Conservation (phyloP, 2,888 invertebrate genomes). For the Seira musarum region DNA sequence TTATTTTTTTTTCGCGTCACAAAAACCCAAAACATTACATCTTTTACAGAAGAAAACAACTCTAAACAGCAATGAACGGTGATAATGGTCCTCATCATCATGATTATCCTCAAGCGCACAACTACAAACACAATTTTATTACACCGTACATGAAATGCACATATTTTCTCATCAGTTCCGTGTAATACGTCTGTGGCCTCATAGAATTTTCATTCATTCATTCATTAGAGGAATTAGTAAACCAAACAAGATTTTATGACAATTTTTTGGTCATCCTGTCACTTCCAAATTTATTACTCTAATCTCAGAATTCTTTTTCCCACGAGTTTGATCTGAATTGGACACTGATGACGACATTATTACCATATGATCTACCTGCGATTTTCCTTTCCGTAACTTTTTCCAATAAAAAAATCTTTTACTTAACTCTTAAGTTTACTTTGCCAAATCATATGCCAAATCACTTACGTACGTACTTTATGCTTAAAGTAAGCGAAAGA, state of each 20-base stretch:
- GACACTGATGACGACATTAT: too few relatives aligned
- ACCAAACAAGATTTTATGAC: conserved; percentile 32
- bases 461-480: too few relatives aligned
- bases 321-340: neutral
- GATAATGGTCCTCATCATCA: neutral
- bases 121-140: neutral
- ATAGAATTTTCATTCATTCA: conserved; percentile 11
- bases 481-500: too few relatives aligned
- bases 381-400: too few relatives aligned
- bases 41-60: conserved; percentile 24
- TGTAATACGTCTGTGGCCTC: conserved; percentile 33
- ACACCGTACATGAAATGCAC: neutral
- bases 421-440: too few relatives aligned
- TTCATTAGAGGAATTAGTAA: conserved; percentile 12
- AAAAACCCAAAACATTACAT: conserved; percentile 18
- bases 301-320: neutral
- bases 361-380: too few relatives aligned
- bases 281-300: neutral
- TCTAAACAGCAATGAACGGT: too few relatives aligned
- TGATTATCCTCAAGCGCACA: neutral
- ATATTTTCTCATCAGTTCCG: conserved; percentile 12
- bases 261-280: conserved; percentile 11
- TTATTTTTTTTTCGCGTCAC: conserved; percentile 29
- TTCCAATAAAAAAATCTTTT: too few relatives aligned
- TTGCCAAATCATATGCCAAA: too few relatives aligned